Evolutionary conservation across 2,797 vertebrate genomes (phyloP), one percentile per base, ranked within the genome.

Genomic region (Gallirallus australis): DNA sequence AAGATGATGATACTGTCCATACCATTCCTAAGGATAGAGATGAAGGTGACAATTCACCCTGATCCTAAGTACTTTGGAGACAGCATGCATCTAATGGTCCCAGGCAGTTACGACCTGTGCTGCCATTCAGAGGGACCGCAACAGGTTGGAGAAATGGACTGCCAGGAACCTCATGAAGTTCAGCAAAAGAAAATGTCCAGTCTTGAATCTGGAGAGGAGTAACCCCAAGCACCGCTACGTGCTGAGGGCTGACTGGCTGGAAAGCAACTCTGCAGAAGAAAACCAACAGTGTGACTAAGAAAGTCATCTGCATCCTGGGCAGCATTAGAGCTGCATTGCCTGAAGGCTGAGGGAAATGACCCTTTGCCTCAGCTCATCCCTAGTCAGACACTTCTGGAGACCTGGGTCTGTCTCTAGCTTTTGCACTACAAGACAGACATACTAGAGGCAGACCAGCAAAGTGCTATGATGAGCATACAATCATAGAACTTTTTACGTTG

Each of bases 291-390:
- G 5, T 40, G 65, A 20, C 18, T 70, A 56, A 73, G 70, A n/a
- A 9, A 13, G 6, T 2, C 35, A 54, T 7, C 10, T 39, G 27
- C 9, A 9, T 89, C 33, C 6, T 39, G n/a, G 30, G 6, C 23
- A 69, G 12, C 2, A 0, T 31, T 59, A 19, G 31, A 64, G 35
- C 9, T 72, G 2, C 12, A 28, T 14, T 1, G 0, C 7, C 16
- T 50, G 11, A 66, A 64, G 12, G 6, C 4, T 66, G 53, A 54
- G 48, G 35, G 24, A 76, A 56, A 15, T 35, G 17, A 16, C 12
- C 3, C 1, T 66, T 70, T 54, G 7, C 7, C 12, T 53, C 39
- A 72, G 31, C 23, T 76, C 13, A 57, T 10, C 20, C 25, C 37
- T 59, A 21, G 23, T 61, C 40, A 61, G 61, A 53, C 25, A 39